Base-by-base conservation (phyloP, 2,797 vertebrate genomes). In the Sardinella longiceps region DNA sequence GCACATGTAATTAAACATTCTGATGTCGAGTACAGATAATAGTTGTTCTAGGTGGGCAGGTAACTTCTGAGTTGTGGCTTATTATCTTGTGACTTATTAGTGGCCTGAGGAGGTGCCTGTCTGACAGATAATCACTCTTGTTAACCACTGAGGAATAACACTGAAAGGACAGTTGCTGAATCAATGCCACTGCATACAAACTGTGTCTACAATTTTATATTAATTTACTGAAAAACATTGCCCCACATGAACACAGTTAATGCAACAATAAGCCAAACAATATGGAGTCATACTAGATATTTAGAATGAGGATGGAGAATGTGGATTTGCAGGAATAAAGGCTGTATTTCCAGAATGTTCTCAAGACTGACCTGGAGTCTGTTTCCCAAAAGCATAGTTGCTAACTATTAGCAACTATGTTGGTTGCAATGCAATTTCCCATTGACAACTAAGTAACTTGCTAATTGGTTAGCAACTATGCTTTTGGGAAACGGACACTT, bases 51-150 rank as follows among this genome's bases (percentile, higher is more conserved):
- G 43, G 37, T 33, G 30, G 15, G 63, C 15, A 33, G 28, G 33
- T 66, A 33, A 30, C 25, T 66, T 15, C 15, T 30, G 28, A 77
- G 37, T 43, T 77, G 70, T 43, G 70, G 70, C 70, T 77, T 77
- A 77, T 77, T 77, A 77, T 77, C 70, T 43, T 37, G 37, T 77
- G 37, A 77, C 18, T 39, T 20, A 77, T 77, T 77, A 5, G 33
- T 43, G 6, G 70, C 70, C 37, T 10, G 37, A 77, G 70, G 70
- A 77, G 33, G 33, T 77, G 7, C 7, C 70, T 77, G 7, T 2
- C 70, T 77, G 70, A 43, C 37, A 77, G 70, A 77, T 77, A 77
- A 77, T 77, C 18, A 18, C 18, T 77, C 70, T 77, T 77, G 66
- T 74, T 74, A 39, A 77, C 33, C 70, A 43, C 37, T 6, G 37